These are phyloP conservation scores for Sphecodes monilicornis DNA, from an alignment of 2,888 invertebrate genomes.

Conservation along the genomic window DNA sequence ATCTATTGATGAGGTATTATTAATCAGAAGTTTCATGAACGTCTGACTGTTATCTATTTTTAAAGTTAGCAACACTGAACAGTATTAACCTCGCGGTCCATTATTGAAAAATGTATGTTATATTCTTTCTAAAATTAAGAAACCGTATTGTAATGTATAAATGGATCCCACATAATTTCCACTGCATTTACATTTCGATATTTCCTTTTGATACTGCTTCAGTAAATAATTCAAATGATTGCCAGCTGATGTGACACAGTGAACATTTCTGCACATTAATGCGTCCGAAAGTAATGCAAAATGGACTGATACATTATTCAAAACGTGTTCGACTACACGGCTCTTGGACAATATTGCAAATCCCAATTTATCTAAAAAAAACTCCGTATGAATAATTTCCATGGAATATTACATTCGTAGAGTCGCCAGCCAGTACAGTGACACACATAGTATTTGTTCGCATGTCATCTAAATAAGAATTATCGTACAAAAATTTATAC, in stretches of 20 bases:
- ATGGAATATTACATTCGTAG: not conserved
- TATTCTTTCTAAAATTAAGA: not conserved
- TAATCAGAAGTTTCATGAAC: too few relatives aligned
- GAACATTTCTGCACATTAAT: not conserved
- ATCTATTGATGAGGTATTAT: too few relatives aligned
- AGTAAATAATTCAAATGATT: not conserved
- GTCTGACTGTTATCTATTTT: too few relatives aligned
- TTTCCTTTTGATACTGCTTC: not conserved
- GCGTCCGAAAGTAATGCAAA: not conserved
- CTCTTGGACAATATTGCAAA: not conserved
- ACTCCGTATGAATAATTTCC: not conserved
- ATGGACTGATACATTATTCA: slow-evolving; percentile 1
- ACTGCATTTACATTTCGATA: not conserved
- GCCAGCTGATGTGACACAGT: not conserved
- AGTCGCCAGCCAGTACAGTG: not conserved
- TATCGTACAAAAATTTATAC: not conserved
- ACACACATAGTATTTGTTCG: not conserved
- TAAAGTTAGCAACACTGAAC: too few relatives aligned
- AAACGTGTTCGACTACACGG: not conserved
- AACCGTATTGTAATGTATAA: not conserved
- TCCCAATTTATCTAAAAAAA: not conserved
- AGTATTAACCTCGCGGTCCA: too few relatives aligned
- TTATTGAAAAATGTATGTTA: too few relatives aligned
- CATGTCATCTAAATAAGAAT: not conserved
- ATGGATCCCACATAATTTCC: not conserved